A percentile compares a stretch with the other conserved stretches of the same genome.
phyloP scores from a whole-genome alignment of 1,140 invertebrate species.

The Cydia fagiglandana region DNA sequence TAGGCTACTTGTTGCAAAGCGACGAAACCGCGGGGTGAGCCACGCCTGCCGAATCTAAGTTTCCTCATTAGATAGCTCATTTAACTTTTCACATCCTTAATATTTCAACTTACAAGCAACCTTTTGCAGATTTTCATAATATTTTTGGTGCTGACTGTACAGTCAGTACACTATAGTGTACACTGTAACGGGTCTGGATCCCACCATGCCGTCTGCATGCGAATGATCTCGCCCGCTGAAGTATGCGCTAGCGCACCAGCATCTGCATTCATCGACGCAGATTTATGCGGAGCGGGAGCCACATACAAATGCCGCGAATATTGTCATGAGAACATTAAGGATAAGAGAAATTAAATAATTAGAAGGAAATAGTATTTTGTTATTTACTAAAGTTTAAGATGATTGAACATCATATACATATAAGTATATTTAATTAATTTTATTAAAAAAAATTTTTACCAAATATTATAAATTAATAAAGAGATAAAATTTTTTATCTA shows the following conservation, averaged over 20 bases:
- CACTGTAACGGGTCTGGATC: conserved; percentile 57
- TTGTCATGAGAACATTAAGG: conserved; percentile 46
- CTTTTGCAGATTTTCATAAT: neutral
- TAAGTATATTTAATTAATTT: too few relatives aligned
- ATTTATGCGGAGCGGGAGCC: conserved; percentile 66
- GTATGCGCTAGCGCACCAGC: conserved; percentile 71
- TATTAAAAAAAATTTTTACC: too few relatives aligned
- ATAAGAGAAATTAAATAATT: neutral
- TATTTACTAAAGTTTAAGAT: too few relatives aligned
- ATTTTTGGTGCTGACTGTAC: neutral
- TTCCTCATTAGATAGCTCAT: too few relatives aligned
- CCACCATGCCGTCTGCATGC: conserved; percentile 65
- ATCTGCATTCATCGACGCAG: conserved; percentile 70
- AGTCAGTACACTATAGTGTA: neutral
- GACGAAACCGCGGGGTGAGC: too few relatives aligned
- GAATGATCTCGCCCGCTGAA: conserved; percentile 75
- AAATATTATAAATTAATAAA: too few relatives aligned
- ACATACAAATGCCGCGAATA: conserved; percentile 69
- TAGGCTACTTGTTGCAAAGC: too few relatives aligned
- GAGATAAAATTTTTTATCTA: too few relatives aligned
- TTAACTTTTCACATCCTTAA: too few relatives aligned
- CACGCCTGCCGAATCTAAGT: too few relatives aligned
- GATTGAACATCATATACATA: too few relatives aligned
- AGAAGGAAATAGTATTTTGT: neutral
- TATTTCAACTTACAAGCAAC: neutral